Evolutionary conservation across 2,888 invertebrate genomes (phyloP).

Genomic region (Philonicus albiceps): DNA sequence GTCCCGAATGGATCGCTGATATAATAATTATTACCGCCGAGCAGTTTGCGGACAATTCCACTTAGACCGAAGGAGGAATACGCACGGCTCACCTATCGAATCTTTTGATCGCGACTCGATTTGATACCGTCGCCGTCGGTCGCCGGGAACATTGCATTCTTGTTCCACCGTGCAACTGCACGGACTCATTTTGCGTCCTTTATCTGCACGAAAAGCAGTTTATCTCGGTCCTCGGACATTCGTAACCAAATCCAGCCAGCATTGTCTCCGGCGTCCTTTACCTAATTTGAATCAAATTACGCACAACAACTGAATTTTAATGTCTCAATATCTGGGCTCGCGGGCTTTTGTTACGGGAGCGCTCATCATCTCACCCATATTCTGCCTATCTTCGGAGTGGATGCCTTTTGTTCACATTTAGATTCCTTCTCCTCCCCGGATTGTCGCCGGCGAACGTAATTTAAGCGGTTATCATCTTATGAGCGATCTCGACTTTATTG

Average conservation of each 20-base stretch:
- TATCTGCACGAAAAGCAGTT: background rate
- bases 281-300: conserved; percentile 27
- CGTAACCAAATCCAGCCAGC: background rate
- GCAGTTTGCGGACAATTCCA: background rate
- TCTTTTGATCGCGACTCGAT: background rate
- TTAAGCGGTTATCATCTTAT: background rate
- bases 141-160: background rate
- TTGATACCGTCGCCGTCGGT: background rate
- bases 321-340: conserved; percentile 2
- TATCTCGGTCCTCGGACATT: background rate
- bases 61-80: background rate
- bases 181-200: conserved; percentile 1
- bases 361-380: background rate
- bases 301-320: conserved; percentile 26
- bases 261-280: conserved; percentile 27
- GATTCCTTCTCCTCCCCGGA: background rate
- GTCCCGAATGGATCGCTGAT: background rate
- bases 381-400: background rate
- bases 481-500: background rate
- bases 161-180: background rate
- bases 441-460: background rate
- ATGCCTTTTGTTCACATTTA: background rate
- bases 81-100: background rate
- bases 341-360: background rate
- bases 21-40: background rate